Conservation (phyloP, 2,888 invertebrate genomes). For the Conops quadrifasciatus region DNA sequence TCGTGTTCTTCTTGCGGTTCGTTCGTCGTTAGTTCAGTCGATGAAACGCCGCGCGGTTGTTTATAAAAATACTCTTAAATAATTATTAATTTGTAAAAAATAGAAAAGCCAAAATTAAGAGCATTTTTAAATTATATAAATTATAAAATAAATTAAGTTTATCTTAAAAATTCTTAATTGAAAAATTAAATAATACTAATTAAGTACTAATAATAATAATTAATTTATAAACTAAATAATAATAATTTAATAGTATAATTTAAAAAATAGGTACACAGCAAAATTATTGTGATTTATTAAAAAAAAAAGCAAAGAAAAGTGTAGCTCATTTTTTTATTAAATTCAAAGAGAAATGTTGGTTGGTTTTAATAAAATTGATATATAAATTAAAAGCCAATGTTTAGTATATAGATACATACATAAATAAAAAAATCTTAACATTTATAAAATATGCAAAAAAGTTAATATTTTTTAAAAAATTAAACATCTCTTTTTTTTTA, state of each 20-base stretch:
- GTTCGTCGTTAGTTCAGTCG: neutral
- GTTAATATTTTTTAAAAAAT: neutral
- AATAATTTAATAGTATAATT: no score
- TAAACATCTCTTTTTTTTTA: neutral
- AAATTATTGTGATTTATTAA: no score
- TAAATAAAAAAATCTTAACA: neutral
- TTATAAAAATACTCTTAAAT: neutral
- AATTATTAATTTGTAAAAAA: neutral
- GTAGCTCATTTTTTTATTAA: no score
- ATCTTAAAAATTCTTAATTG: no score
- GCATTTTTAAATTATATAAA: no score
- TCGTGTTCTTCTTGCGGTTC: conserved; percentile 3
- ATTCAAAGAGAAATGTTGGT: conserved; percentile 3
- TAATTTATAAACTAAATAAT: no score
- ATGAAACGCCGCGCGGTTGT: neutral
- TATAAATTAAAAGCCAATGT: neutral
- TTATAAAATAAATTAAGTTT: no score
- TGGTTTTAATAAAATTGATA: neutral
- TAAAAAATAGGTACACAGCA: no score
- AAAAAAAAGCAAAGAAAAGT: no score
- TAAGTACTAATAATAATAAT: no score
- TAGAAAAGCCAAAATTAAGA: neutral
- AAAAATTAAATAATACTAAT: no score
- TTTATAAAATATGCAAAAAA: conserved; percentile 2
- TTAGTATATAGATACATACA: neutral